Percentiles rank a stretch among this genome's conserved stretches.
phyloP scores from a whole-genome alignment of 2,888 invertebrate genomes.

The Dasypolia templi region DNA sequence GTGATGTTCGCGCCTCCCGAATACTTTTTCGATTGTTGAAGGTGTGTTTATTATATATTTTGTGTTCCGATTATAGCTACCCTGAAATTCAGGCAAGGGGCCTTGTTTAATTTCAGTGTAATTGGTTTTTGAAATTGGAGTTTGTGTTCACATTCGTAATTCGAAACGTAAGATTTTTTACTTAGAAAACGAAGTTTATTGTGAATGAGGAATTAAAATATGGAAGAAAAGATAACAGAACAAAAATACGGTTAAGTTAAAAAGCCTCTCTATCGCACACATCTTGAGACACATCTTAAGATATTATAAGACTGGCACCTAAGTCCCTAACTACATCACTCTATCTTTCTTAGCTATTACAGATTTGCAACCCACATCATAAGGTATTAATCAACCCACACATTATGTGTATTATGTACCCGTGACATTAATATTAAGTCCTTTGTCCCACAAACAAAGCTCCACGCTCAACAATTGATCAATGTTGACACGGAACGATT shows the following conservation, averaged over 20 bases:
- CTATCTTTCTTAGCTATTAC: constrained; percentile 33
- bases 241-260: no score
- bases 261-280: background rate
- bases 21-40: constrained; percentile 66
- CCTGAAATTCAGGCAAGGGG: background rate
- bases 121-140: constrained; percentile 20
- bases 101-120: constrained; percentile 6
- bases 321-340: background rate
- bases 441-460: constrained; percentile 61
- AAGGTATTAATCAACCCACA: constrained; percentile 55
- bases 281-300: background rate
- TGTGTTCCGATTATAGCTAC: constrained; percentile 22
- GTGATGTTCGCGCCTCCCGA: constrained; percentile 59
- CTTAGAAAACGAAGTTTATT: background rate
- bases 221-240: background rate
- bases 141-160: constrained; percentile 1
- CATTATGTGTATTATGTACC: constrained; percentile 35
- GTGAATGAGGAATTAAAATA: background rate
- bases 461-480: constrained; percentile 60
- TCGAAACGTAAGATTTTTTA: background rate
- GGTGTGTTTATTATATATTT: constrained; percentile 57
- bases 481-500: constrained; percentile 65
- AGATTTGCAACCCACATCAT: constrained; percentile 35
- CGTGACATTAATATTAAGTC: constrained; percentile 53
- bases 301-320: background rate